Percentiles rank a stretch among this genome's conserved stretches.
These are phyloP conservation scores for Acanthiza pusilla DNA, from an alignment of 2,797 vertebrate species.

Conservation along the genomic window DNA sequence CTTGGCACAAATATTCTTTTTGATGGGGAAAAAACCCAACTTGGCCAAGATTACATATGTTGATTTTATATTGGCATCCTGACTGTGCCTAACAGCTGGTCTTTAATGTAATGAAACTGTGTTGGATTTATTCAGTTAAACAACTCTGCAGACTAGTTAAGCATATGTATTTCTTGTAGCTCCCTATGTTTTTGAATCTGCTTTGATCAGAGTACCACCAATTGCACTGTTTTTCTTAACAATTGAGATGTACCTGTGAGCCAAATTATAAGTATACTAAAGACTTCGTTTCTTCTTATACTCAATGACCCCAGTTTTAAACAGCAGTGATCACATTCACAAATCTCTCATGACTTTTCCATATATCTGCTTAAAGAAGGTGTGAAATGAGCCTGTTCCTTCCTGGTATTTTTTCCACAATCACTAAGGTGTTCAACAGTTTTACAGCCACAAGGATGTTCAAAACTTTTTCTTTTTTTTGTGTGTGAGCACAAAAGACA, in stretches of 20 bases:
- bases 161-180: background rate
- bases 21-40: background rate
- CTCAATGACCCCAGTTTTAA: background rate
- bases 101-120: conserved; percentile 36
- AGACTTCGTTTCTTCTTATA: background rate
- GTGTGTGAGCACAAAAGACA: background rate
- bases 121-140: conserved; percentile 49
- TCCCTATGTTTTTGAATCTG: background rate
- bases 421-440: background rate
- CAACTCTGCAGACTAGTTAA: conserved; percentile 32
- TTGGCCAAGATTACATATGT: conserved; percentile 58
- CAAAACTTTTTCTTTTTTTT: background rate
- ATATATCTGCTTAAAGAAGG: background rate
- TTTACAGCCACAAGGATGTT: background rate
- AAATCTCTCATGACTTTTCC: background rate
- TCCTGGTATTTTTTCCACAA: background rate
- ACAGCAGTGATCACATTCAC: background rate
- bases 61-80: conserved; percentile 63
- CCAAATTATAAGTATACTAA: background rate
- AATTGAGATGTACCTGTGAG: background rate
- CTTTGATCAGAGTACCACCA: background rate
- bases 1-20: conserved; percentile 61
- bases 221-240: background rate
- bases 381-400: background rate
- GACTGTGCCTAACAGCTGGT: conserved; percentile 54